phyloP scores from a whole-genome alignment of 2,888 invertebrate genomes.

The Sesia apiformis region DNA sequence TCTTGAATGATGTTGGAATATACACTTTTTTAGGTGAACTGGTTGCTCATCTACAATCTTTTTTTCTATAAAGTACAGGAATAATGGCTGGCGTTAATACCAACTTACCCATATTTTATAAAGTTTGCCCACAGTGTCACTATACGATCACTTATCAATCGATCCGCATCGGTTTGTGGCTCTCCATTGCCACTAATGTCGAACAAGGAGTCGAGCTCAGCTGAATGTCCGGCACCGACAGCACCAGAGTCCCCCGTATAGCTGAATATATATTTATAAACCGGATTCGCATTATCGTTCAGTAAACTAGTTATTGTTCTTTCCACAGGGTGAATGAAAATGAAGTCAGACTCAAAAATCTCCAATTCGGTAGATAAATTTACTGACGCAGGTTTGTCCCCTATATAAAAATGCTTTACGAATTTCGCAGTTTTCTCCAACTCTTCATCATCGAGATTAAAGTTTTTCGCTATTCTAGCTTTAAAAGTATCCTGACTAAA shows the following conservation, averaged over 20 bases:
- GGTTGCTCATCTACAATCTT: too few species aligned
- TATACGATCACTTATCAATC: slow-evolving; percentile 37
- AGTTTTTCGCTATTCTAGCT: slow-evolving; percentile 37
- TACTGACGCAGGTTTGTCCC: slow-evolving; percentile 38
- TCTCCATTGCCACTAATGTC: slow-evolving; percentile 7
- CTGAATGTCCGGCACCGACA: slow-evolving; percentile 35
- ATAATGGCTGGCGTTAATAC: too few species aligned
- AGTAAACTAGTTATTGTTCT: slow-evolving; percentile 39
- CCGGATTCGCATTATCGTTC: slow-evolving; percentile 38
- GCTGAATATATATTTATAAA: slow-evolving; percentile 51
- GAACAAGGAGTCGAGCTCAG: slow-evolving; percentile 49
- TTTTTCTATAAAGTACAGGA: too few species aligned
- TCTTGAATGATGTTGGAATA: too few species aligned
- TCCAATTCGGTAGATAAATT: slow-evolving; percentile 29
- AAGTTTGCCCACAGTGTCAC: slow-evolving; percentile 56
- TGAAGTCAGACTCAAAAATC: slow-evolving; percentile 51
- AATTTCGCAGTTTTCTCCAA: slow-evolving; percentile 28
- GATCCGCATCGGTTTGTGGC: slow-evolving; percentile 24
- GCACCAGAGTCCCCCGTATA: slow-evolving; percentile 30
- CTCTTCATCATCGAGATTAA: slow-evolving; percentile 36
- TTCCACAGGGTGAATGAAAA: slow-evolving; percentile 46
- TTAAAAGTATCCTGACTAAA: slow-evolving; percentile 44
- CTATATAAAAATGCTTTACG: slow-evolving; percentile 51
- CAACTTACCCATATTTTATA: slow-evolving; percentile 52
- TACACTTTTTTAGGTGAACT: too few species aligned